Percentiles rank a stretch among this genome's conserved stretches.
phyloP scores from a whole-genome alignment of 2,888 invertebrate genomes.

The Drosophila austrosaltans region DNA sequence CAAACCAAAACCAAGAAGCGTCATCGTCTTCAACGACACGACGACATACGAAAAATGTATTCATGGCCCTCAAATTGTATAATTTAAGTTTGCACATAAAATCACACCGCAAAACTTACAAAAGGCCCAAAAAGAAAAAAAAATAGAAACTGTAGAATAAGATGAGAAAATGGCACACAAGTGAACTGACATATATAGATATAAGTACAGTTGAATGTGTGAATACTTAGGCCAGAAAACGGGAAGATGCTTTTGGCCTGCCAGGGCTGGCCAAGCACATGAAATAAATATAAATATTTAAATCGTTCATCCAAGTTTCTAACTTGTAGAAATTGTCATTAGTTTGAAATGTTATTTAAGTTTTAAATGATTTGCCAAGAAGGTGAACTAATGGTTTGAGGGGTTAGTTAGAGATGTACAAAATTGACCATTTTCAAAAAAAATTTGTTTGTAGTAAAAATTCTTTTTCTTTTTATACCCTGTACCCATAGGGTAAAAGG shows the following conservation, averaged over 20 bases:
- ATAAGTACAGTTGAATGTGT: constrained; percentile 19
- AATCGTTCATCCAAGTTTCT: background rate
- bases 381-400: no score
- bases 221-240: constrained; percentile 25
- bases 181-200: constrained; percentile 47
- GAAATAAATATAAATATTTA: background rate
- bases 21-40: no score
- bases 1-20: constrained; percentile 33
- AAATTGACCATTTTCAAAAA: no score
- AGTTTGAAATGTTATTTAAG: background rate
- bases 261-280: constrained; percentile 30
- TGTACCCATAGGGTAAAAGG: no score
- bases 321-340: background rate
- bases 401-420: no score
- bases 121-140: constrained; percentile 47
- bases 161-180: constrained; percentile 28
- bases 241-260: background rate
- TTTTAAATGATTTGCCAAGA: no score
- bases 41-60: constrained; percentile 62
- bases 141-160: constrained; percentile 26
- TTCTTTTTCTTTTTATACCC: no score
- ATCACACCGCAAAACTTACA: constrained; percentile 72
- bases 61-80: constrained; percentile 75
- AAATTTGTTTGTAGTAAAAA: no score
- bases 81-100: constrained; percentile 79